A percentile compares a stretch with the other conserved stretches of the same genome.
These are phyloP conservation scores for Mungos mungo DNA, from an alignment of 2,113 vertebrate genomes.

Conservation along the genomic window DNA sequence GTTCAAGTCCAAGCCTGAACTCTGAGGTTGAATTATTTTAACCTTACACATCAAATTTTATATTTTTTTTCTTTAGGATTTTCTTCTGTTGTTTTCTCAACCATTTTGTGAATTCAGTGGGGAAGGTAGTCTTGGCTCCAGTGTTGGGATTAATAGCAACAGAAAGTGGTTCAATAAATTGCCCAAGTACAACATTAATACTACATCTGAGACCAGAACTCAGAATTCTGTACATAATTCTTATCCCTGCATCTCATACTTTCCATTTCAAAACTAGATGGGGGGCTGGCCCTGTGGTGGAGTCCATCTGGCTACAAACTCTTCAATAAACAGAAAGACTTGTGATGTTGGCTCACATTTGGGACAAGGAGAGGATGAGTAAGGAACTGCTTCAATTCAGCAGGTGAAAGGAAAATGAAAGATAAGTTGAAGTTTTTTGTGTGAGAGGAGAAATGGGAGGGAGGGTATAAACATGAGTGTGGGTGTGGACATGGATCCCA, in stretches of 20 bases:
- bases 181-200: neutral
- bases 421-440: neutral
- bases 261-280: neutral
- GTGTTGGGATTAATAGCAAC: neutral
- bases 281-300: neutral
- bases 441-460: constrained; percentile 9
- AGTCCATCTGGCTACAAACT: neutral
- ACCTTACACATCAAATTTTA: neutral
- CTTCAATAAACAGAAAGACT: neutral
- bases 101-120: neutral
- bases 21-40: neutral
- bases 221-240: neutral
- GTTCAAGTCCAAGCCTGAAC: neutral
- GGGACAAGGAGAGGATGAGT: neutral
- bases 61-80: neutral
- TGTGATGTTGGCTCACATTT: neutral
- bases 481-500: constrained; percentile 44
- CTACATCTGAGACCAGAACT: neutral
- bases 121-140: neutral
- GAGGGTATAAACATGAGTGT: neutral
- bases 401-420: constrained; percentile 20
- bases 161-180: neutral
- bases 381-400: neutral
- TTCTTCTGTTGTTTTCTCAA: constrained; percentile 41
- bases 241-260: neutral